Base-by-base conservation (phyloP, 2,797 vertebrate genomes). In the Typhlichthys subterraneus region DNA sequence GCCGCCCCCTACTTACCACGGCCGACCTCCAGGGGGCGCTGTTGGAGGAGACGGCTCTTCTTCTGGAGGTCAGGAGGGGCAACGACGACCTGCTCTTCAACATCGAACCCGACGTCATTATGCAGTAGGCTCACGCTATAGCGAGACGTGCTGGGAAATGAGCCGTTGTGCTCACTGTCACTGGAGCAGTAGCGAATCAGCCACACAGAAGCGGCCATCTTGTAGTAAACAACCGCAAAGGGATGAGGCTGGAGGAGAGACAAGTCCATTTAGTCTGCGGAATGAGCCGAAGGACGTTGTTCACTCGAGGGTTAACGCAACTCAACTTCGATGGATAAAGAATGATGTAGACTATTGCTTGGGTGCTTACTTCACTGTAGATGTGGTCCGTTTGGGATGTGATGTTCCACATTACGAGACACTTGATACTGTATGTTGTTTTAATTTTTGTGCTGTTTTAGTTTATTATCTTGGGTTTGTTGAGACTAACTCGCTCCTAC, bases 21-120 rank as follows among this genome's bases (percentile, higher is more conserved):
- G 91, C 91, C 2, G 95, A 97, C 80, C 89, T 98, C 56, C 96
- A 97, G 62, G 95, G 93, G 67, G 96, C 95, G 0, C 91, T 98
- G 63, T 90, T 92, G 73, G 94, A 92, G 1, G 96, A 98, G 79
- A 95, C 93, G 0, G 92, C 94, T 2, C 86, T 98, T 55, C 89
- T 98, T 80, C 91, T 98, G 83, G 96, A 97, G 88, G 93, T 98
- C 19, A 91, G 94, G 61, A 87, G 97, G 31, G 96, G 94, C 55
- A 97, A 98, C 0, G 96, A 98, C 1, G 96, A 98, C 82, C 87
- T 98, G 29, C 92, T 98, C 14, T 97, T 98, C 81, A 98, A 95
- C 82, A 96, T 98, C 55, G 90, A 93, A 9, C 95, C 97, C 7
- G 94, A 97, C 53, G 63, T 97, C 61, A 94, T 97, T 58, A 93